Evolutionary conservation across 1,140 invertebrate species (phyloP), one percentile per base, ranked within the genome.

Genomic region (Lineus longissimus): DNA sequence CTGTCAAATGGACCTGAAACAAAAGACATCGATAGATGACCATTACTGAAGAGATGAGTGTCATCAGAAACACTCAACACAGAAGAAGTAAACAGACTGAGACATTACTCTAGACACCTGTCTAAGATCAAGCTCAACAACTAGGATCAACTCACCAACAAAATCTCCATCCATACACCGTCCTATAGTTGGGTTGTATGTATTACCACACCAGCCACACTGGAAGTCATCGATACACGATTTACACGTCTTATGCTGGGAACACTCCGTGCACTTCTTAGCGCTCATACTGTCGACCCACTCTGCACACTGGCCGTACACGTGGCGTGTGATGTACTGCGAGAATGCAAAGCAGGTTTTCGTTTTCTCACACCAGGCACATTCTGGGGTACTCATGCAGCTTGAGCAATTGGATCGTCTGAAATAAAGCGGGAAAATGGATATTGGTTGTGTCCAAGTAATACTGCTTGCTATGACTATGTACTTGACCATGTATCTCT

Each of bases 301-400:
- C 74, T 94, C 91, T 4, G 91, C 86, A 74, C 95, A 97, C 63
- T 92, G 84, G 0, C 94, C 94, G 81, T 93, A 95, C 70, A 94
- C 90, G 82, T 93, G 95, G 70, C 94, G 91, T 62, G 92, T 93
- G 1, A 93, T 95, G 77, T 97, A 97, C 2, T 95, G 91, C 1
- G 91, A 91, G 82, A 97, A 97, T 43, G 92, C 91, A 76, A 97
- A 94, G 77, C 95, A 97, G 73, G 93, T 90, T 67, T 83, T 75
- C 1, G 90, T 93, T 40, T 92, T 89, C 73, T 95, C 91, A 76
- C 94, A 97, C 95, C 94, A 97, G 0, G 95, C 93, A 80, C 95
- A 97, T 58, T 92, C 86, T 6, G 91, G 92, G 43, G 88, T 86
- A 61, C 90, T 89, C 15, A 97, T 79, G 75, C 95, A 97, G 25